Base-by-base conservation (phyloP, 2,113 vertebrate genomes). In the Carollia perspicillata region DNA sequence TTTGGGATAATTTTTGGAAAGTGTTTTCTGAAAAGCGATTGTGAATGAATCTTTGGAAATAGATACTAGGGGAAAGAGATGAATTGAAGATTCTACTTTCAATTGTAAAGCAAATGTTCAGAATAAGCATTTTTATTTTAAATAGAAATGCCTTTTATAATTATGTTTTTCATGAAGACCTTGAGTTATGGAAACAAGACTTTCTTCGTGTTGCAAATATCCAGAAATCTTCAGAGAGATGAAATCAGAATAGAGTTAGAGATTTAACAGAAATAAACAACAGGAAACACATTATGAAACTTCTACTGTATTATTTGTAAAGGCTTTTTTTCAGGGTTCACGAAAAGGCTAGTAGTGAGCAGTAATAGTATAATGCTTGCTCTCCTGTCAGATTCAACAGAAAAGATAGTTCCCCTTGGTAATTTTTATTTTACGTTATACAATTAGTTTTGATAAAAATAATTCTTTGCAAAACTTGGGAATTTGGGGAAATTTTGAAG, bases 251-350 rank as follows among this genome's bases (percentile, higher is more conserved):
- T 95, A 97, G 47, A 95, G 89, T 97, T 95, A 96, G 94, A 97
- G 81, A 97, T 96, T 90, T 95, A 97, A 97, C 93, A 84, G 96
- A 96, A 97, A 94, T 93, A 97, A 97, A 97, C 97, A 97, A 96
- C 92, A 72, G 72, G 85, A 94, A 97, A 95, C 33, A 6, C 93
- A 79, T 90, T 93, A 65, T 95, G 94, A 95, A 95, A 60, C 55
- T 75, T 96, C 95, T 90, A 90, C 78, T 95, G 86, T 96, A 78
- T 95, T 95, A 90, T 97, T 88, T 87, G 81, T 71, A 81, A 93
- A 87, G 63, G 66, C 1, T 49, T 75, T 66, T 66, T 72, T 81
- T 87, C 53, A 83, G 51, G 92, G 84, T 95, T 97, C 88, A 97
- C 83, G 88, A n/a, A 89, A 92, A 93, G 85, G 89, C 72, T 97